These are phyloP conservation scores for Heliconius nattereri DNA, from an alignment of 1,140 invertebrate species.

Conservation along the genomic window DNA sequence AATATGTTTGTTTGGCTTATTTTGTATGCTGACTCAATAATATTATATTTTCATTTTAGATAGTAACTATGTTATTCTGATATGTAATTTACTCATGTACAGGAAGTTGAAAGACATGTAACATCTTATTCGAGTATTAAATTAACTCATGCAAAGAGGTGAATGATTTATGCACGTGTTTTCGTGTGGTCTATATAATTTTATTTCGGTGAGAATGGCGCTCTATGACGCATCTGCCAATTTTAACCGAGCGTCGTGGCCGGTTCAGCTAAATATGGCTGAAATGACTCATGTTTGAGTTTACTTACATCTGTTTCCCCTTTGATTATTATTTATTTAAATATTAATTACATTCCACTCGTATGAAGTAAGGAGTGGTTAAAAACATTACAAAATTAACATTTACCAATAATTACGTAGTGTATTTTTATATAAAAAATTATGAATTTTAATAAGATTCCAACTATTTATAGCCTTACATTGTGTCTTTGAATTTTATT, in stretches of 20 bases:
- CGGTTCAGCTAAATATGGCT: slow-evolving; percentile 58
- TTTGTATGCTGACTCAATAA: background rate
- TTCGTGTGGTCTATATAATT: slow-evolving; percentile 24
- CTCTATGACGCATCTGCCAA: slow-evolving; percentile 62
- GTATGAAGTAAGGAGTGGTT: too few relatives aligned
- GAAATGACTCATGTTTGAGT: slow-evolving; percentile 56
- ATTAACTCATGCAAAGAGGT: slow-evolving; percentile 14
- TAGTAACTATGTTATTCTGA: background rate
- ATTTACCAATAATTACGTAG: too few relatives aligned
- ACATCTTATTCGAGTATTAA: slow-evolving; percentile 1
- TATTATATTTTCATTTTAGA: background rate
- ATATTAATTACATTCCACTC: background rate
- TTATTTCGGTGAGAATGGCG: slow-evolving; percentile 29
- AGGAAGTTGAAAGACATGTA: slow-evolving; percentile 4
- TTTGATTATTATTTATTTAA: background rate
- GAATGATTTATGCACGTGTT: slow-evolving; percentile 40
- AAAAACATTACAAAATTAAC: too few relatives aligned
- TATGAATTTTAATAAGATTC: too few relatives aligned
- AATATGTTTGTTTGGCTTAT: background rate
- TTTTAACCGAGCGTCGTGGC: slow-evolving; percentile 57
- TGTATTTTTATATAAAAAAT: too few relatives aligned
- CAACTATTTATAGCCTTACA: background rate
- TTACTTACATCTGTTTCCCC: background rate
- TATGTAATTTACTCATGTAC: background rate
- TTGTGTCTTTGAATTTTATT: background rate